Base-by-base conservation (phyloP, 2,888 invertebrate genomes). In the Lissocephala sabroskyi region DNA sequence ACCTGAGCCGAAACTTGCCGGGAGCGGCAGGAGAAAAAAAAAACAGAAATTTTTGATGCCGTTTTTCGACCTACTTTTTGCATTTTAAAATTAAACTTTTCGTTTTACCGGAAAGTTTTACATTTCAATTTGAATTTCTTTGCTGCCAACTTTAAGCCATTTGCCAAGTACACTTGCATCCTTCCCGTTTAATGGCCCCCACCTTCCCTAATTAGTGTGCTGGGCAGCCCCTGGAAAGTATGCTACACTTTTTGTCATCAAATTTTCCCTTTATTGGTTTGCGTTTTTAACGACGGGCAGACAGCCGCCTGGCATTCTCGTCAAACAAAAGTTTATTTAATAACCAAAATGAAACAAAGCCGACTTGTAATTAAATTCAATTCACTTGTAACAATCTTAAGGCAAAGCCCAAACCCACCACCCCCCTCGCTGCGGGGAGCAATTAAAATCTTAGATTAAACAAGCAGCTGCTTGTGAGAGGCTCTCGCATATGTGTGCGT, bases 371-470 rank as follows among this genome's bases (percentile, higher is more conserved):
- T 76, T 79, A 76, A 76, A 73, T 76, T 78, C 76, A 78, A 78
- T 73, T 75, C 52, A 67, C 74, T 65, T 60, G 49, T 48, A 51
- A 54, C 71, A 63, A 65, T 59, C 44, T 68, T 77, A 71, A 59
- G 59, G 62, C 61, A 65, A 30, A 45, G n/a, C n/a, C n/a, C n/a
- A n/a, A n/a, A n/a, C n/a, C n/a, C n/a, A n/a, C n/a, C n/a, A n/a
- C n/a, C n/a, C n/a, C n/a, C n/a, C n/a, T n/a, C n/a, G n/a, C n/a
- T n/a, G n/a, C n/a, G n/a, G n/a, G n/a, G n/a, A n/a, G 63, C 77
- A 65, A 77, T 71, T 76, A 76, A 71, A 71, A 74, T 63, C 70
- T 58, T 56, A 68, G 71, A 76, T 65, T 65, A 76, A 76, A 74
- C 66, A 55, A 74, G 70, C 77, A 49, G 45, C 18, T 42, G 32